Evolutionary conservation across 2,888 invertebrate species (phyloP).

Genomic region (Vandiemenella viatica): DNA sequence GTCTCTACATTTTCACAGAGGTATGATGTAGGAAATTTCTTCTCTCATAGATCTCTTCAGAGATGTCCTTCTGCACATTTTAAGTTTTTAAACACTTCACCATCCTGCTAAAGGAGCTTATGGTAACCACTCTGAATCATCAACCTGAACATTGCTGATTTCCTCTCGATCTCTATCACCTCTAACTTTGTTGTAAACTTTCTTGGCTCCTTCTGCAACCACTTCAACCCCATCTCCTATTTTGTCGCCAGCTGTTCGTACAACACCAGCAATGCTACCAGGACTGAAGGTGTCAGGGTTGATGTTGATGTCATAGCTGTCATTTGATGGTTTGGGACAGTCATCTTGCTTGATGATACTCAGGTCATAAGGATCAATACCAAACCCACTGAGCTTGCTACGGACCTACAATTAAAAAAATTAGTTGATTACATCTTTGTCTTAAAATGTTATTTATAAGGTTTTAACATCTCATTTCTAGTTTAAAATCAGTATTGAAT

Average conservation of each 20-base stretch:
- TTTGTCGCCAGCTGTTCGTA: conserved; percentile 47
- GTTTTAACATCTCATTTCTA: too few species aligned
- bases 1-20: too few species aligned
- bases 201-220: conserved; percentile 51
- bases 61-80: too few species aligned
- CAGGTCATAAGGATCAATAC: conserved; percentile 62
- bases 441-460: too few species aligned
- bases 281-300: conserved; percentile 62
- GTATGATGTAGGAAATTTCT: too few species aligned
- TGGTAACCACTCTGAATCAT: conserved; percentile 30
- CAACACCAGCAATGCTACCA: conserved; percentile 52
- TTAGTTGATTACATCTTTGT: too few species aligned
- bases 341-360: conserved; percentile 55
- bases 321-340: conserved; percentile 41
- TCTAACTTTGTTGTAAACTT: conserved; percentile 46
- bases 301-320: conserved; percentile 48
- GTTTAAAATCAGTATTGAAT: too few species aligned
- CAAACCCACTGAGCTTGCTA: conserved; percentile 40
- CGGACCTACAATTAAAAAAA: conserved; percentile 39
- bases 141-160: conserved; percentile 21
- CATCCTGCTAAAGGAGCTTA: too few species aligned
- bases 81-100: too few species aligned
- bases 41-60: too few species aligned
- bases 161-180: conserved; percentile 23
- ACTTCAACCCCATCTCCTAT: conserved; percentile 56